Evolutionary conservation across 2,113 vertebrate species (phyloP).

Genomic region (Fulmarus glacialis): DNA sequence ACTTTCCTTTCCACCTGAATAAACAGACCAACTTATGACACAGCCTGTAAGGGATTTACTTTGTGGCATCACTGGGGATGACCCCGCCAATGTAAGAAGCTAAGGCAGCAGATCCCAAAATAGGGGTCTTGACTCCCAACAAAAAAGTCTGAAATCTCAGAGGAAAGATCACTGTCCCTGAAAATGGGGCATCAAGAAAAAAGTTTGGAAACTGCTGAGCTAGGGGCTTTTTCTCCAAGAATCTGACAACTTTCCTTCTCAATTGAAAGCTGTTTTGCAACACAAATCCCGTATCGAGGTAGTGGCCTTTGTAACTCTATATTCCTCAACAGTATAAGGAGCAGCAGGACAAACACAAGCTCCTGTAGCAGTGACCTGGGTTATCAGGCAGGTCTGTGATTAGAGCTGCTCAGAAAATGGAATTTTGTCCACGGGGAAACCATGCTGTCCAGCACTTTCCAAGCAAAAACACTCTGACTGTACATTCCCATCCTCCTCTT

Average conservation of each 20-base stretch:
- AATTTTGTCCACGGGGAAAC: not conserved
- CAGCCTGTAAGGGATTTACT: not conserved
- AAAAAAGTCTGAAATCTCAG: not conserved
- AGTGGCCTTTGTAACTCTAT: conserved; percentile 1
- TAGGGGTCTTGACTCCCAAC: conserved; percentile 18
- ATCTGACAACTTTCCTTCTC: not conserved
- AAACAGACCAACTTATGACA: not conserved
- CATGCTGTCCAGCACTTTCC: not conserved
- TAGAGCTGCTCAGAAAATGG: conserved; percentile 25
- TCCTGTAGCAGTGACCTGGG: not conserved
- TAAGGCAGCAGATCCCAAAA: conserved; percentile 21
- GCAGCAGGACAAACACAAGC: conserved; percentile 27
- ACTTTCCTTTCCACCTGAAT: not conserved
- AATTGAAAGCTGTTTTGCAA: not conserved
- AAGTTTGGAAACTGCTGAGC: conserved; percentile 34
- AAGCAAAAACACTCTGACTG: not conserved
- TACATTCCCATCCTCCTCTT: not conserved
- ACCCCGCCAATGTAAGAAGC: not conserved
- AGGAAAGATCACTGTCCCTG: not conserved
- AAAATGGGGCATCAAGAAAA: not conserved
- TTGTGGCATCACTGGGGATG: not conserved
- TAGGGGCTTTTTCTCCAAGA: not conserved
- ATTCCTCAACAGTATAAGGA: not conserved
- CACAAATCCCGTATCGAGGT: not conserved
- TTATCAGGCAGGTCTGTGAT: conserved; percentile 40